Base-by-base conservation (phyloP, 2,797 vertebrate species). In the Acipenser ruthenus region DNA sequence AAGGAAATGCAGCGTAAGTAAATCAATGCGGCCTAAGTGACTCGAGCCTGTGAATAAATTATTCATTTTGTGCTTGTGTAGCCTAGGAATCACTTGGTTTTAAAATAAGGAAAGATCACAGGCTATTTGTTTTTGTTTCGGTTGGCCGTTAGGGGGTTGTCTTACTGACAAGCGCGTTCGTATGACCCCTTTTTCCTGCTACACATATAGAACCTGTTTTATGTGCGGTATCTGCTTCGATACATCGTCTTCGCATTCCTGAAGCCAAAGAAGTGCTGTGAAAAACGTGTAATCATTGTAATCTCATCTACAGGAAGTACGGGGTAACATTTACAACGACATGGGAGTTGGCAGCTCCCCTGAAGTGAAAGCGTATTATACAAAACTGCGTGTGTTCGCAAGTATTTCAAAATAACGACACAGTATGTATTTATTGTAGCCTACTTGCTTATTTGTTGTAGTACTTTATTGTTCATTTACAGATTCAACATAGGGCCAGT, bases 41-140 rank as follows among this genome's bases (percentile, higher is more conserved):
- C 72, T 81, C 65, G 64, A 84, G 79, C 71, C 63, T 51, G 62
- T 59, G 72, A 77, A 82, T 86, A 79, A 85, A 88, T 86, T 77
- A 88, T 84, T 83, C 76, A 84, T 83, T 65, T 75, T 70, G 59
- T 65, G 73, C 75, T 77, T 75, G 49, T 1, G 63, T 75, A 37
- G 37, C 37, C 37, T 37, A 80, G 76, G 78, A 79, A 81, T 74
- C 76, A 77, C 75, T 80, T 67, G 75, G 66, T 73, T 62, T 37
- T 1, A 5, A 37, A 37, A 37, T 37, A 37, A 37, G 1, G 5
- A 37, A 37, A 37, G 37, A 37, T 37, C 37, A 37, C 0, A 52
- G 69, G 73, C 74, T 72, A 60, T 69, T 71, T 72, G 67, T 49
- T 67, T 68, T 69, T 62, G 66, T 71, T 48, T 60, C 72, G 37